Evolutionary conservation across 2,797 vertebrate genomes (phyloP), one percentile per base, ranked within the genome.

Genomic region (Gallinago nigripennis): DNA sequence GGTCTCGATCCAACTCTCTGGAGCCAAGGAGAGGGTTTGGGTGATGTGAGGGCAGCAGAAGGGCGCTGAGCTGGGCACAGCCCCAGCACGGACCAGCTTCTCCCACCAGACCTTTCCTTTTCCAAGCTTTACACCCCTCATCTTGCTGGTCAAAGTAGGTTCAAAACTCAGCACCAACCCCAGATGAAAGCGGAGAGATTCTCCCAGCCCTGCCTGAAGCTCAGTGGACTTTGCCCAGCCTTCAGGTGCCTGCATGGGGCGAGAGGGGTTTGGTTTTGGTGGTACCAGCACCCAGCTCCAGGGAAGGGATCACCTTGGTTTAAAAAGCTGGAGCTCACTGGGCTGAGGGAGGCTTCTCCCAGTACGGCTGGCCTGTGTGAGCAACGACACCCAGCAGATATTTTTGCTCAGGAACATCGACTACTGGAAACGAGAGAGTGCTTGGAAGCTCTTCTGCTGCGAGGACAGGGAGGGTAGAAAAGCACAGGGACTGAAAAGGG

Each of bases 191-290:
- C 66, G 58, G 72, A 73, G 50, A 64, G 27, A 35, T 89, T 92
- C 65, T 76, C 63, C 46, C 58, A 77, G 73, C 57, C 65, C 45
- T 43, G 50, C 86, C 10, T 63, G 91, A 58, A 81, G 85, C 8
- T 41, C 65, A 86, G 51, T 84, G 94, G 92, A 84, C 88, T 92
- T 24, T 92, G 89, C 80, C 81, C 88, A 72, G 92, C 58, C 51
- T 90, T 66, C 51, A 16, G 75, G 77, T 60, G 66, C 51, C 82
- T 76, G 68, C 64, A 45, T 1, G 1, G 50, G 94, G 95, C 77
- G 92, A 86, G 51, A 37, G 65, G 81, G 78, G 61, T 84, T 86
- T 39, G 73, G 25, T 92, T 94, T 94, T 7, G 18, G 92, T 19
- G 2, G 60, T 58, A 37, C 51, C 73, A n/a, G 43, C 1, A 17